Evolutionary conservation across 2,888 invertebrate genomes (phyloP), one percentile per base, ranked within the genome.

Genomic region (Creontiades dilutus): DNA sequence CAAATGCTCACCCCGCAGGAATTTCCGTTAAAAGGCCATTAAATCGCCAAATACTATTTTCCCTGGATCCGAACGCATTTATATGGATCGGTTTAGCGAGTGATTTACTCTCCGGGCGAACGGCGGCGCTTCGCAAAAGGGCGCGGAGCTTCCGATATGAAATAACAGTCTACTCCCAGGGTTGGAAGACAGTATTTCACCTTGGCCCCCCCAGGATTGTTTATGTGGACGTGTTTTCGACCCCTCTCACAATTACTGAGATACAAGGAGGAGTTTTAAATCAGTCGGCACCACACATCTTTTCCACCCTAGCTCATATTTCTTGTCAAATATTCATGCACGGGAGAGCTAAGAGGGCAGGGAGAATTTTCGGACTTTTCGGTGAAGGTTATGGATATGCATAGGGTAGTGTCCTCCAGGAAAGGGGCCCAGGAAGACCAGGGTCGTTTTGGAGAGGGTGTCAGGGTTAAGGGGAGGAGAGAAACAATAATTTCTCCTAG

Each of bases 181-280:
- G 76, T 12, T 13, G 47, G 80, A 28, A 80, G 78, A 28, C 80
- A 55, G 80, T 88, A 88, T 88, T 88, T 88, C 88, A 88, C 88
- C 52, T 88, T 86, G 28, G 78, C 57, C 88, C 87, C 78, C 80
- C 37, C 19, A 23, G 88, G 27, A 78, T 88, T 88, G 88, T 88
- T 88, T 88, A 88, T 88, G 88, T 47, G 55, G 52, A 23, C 76
- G 68, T 75, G 86, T 75, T 86, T 86, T 86, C 86, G 78, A 78
- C 88, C 52, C 88, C 88, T 46, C 78, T 28, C 52, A 78, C 88
- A 88, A 88, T 88, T 88, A 88, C 88, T 80, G 88, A 80, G 88
- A 88, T 88, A 88, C 88, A 88, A 88, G 88, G 88, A 88, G 19
- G 48, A 88, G 88, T 88, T 88, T 88, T 88, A 88, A 88, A 88